Conservation (phyloP, 2,888 invertebrate genomes). For the Cantharis lateralis region DNA sequence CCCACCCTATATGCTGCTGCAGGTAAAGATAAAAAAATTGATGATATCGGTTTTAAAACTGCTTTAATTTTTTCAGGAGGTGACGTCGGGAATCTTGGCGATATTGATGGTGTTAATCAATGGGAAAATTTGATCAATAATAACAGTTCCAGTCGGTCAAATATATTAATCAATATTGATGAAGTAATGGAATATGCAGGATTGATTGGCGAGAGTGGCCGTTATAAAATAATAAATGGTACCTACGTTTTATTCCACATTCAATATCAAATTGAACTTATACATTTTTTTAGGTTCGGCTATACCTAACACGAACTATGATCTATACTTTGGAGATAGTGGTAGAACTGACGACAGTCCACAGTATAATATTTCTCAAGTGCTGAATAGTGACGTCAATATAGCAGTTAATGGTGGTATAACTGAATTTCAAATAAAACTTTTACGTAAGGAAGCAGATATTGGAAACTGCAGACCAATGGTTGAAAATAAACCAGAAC, state of each 20-base stretch:
- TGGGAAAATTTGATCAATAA: conserved; percentile 46
- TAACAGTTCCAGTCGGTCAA: conserved; percentile 21
- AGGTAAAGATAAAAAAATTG: conserved; percentile 11
- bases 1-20: conserved; percentile 63
- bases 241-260: background rate
- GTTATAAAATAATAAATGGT: conserved; percentile 50
- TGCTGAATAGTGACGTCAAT: conserved; percentile 44
- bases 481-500: background rate
- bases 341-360: conserved; percentile 39
- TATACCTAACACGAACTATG: conserved; percentile 36
- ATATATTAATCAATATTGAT: conserved; percentile 49
- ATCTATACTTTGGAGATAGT: conserved; percentile 41
- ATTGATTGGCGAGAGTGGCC: conserved; percentile 43
- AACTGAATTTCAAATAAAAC: conserved; percentile 29
- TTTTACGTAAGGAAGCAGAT: conserved; percentile 32
- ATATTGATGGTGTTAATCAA: conserved; percentile 52
- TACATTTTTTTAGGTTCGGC: conserved; percentile 26
- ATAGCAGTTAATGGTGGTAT: conserved; percentile 37
- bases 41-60: accelerated
- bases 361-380: conserved; percentile 37
- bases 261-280: too few species aligned
- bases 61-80: conserved; percentile 49
- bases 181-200: conserved; percentile 51
- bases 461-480: conserved; percentile 4
- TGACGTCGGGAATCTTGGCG: conserved; percentile 38